Percentiles rank a stretch among this genome's conserved stretches.
These are phyloP conservation scores for Lissonota sp. DNA, from an alignment of 2,888 invertebrate species.

Conservation along the genomic window DNA sequence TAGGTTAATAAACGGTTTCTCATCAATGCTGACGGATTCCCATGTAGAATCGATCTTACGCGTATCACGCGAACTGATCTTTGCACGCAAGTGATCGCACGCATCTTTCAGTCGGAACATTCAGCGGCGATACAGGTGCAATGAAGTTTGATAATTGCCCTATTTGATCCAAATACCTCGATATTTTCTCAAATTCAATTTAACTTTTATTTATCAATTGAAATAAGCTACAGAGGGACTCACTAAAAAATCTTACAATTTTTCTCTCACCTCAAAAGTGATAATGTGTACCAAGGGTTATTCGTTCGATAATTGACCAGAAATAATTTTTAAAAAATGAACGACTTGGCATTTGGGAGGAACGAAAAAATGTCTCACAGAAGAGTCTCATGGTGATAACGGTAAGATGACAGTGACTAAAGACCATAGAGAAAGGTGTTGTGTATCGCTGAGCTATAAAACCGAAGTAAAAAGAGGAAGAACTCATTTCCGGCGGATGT, in stretches of 20 bases:
- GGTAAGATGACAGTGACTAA: slow-evolving; percentile 39
- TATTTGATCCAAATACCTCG: neutral
- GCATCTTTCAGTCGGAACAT: slow-evolving; percentile 65
- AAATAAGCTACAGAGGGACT: neutral
- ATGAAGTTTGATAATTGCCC: slow-evolving; percentile 1
- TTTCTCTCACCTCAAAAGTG: neutral
- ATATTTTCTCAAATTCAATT: neutral
- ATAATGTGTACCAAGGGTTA: no score
- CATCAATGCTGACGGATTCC: slow-evolving; percentile 80
- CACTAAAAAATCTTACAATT: neutral
- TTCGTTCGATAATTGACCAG: no score
- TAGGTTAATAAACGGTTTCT: slow-evolving; percentile 80
- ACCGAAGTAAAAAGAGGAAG: slow-evolving; percentile 59
- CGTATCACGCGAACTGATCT: slow-evolving; percentile 77
- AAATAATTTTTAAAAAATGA: neutral
- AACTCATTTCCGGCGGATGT: slow-evolving; percentile 82
- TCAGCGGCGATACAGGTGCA: neutral
- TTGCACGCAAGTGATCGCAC: slow-evolving; percentile 72
- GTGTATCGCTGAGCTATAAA: slow-evolving; percentile 6
- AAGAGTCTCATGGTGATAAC: slow-evolving; percentile 47
- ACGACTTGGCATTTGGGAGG: slow-evolving; percentile 43
- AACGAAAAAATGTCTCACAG: slow-evolving; percentile 1
- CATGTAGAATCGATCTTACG: slow-evolving; percentile 77
- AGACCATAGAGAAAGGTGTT: slow-evolving; percentile 16
- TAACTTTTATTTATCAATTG: neutral